Conservation (phyloP, 2,888 invertebrate genomes). For the Luperina testacea region DNA sequence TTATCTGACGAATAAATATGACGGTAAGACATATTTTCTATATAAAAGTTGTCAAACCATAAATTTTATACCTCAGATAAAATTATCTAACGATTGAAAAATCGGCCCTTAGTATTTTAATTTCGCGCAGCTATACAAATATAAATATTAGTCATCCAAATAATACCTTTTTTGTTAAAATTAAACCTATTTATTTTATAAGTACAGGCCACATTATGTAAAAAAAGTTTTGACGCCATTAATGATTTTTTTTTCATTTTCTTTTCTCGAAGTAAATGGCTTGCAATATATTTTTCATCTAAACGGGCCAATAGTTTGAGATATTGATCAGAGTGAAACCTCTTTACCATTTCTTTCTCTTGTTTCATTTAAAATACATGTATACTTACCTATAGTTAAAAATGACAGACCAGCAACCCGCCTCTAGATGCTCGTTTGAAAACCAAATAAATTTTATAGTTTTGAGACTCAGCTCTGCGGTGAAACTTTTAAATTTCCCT, state of each 20-base stretch:
- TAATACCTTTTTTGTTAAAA: not conserved
- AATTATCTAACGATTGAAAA: too few relatives aligned
- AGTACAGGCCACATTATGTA: not conserved
- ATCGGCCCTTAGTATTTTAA: too few relatives aligned
- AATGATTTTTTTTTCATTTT: not conserved
- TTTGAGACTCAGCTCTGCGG: conserved; percentile 27
- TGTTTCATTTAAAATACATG: not conserved
- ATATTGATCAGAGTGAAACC: not conserved
- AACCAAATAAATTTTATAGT: conserved; percentile 58
- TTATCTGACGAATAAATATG: too few relatives aligned
- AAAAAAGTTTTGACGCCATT: not conserved
- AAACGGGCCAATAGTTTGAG: not conserved
- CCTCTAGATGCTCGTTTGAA: conserved; percentile 45
- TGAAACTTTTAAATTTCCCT: conserved; percentile 66
- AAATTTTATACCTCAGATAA: too few relatives aligned
- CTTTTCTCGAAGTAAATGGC: not conserved
- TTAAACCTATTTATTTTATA: not conserved
- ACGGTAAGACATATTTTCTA: too few relatives aligned
- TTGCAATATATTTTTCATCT: not conserved
- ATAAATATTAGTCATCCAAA: too few relatives aligned
- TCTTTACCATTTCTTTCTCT: not conserved
- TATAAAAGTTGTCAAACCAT: too few relatives aligned
- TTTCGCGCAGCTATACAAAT: too few relatives aligned
- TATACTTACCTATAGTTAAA: not conserved
- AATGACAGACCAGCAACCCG: not conserved